These are phyloP conservation scores for Mamestra configurata DNA, from an alignment of 1,140 invertebrate species.

Conservation along the genomic window DNA sequence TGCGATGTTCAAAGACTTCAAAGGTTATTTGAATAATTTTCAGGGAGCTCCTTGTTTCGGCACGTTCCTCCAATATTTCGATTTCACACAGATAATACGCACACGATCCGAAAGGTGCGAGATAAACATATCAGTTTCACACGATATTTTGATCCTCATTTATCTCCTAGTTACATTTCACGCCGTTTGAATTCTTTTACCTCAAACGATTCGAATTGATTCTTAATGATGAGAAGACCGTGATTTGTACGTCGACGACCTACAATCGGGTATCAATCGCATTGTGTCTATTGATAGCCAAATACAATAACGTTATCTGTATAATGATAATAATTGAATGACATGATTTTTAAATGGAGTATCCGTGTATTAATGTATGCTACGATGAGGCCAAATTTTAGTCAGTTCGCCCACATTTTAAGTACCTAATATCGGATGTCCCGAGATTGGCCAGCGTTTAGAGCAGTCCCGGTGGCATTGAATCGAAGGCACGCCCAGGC, in stretches of 20 bases:
- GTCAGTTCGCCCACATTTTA: neutral
- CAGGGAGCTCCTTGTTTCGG: constrained; percentile 25
- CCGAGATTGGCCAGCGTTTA: neutral
- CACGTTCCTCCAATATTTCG: constrained; percentile 1
- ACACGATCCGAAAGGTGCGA: constrained; percentile 10
- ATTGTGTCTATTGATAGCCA: constrained; percentile 21
- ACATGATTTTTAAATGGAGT: constrained; percentile 25
- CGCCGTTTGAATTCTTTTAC: neutral
- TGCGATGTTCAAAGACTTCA: constrained; percentile 9
- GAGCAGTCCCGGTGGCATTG: constrained; percentile 16
- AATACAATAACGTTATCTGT: constrained; percentile 28
- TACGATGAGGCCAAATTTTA: neutral
- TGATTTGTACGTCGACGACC: neutral
- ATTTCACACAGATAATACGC: constrained; percentile 31
- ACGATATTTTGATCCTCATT: neutral
- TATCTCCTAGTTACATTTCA: constrained; percentile 1
- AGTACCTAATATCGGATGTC: neutral
- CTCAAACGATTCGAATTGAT: neutral
- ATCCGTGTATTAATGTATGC: neutral
- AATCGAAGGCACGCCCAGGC: constrained; percentile 36
- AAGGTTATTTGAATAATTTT: constrained; percentile 33
- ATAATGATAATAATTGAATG: constrained; percentile 37
- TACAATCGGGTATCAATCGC: constrained; percentile 22
- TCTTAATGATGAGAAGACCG: constrained; percentile 8
- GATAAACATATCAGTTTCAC: constrained; percentile 16